phyloP scores from a whole-genome alignment of 2,888 invertebrate species.

The Anodontia alba region DNA sequence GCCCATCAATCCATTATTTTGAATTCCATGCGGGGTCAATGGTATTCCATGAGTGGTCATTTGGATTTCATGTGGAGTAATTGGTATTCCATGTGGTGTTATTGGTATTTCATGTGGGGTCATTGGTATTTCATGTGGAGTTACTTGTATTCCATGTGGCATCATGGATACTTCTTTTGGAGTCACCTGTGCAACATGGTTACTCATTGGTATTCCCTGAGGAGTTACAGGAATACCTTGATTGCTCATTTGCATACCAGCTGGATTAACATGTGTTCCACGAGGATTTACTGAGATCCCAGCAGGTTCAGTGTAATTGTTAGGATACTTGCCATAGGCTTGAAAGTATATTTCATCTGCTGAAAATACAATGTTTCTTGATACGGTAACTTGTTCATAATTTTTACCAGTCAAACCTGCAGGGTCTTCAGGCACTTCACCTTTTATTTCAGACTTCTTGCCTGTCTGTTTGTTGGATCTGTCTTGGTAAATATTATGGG shows the following conservation, averaged over 20 bases:
- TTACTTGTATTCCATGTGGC: not conserved
- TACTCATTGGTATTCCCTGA: not conserved
- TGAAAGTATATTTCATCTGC: conserved; percentile 79
- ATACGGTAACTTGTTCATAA: conserved; percentile 72
- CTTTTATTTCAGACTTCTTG: conserved; percentile 4
- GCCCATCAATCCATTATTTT: not conserved
- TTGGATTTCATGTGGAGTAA: not conserved
- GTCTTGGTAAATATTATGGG: conserved; percentile 64
- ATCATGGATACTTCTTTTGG: not conserved
- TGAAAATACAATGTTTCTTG: conserved; percentile 76
- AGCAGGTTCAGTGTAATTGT: not conserved
- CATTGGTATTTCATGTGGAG: not conserved
- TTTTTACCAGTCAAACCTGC: conserved; percentile 43
- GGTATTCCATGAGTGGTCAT: conserved; percentile 4
- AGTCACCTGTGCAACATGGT: not conserved
- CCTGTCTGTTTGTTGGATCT: conserved; percentile 20
- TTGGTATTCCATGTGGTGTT: not conserved
- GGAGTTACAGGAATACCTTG: not conserved
- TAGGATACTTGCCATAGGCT: conserved; percentile 63
- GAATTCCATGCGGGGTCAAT: not conserved
- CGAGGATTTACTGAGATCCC: not conserved
- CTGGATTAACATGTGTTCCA: not conserved
- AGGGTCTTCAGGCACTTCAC: not conserved
- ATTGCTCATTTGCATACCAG: not conserved
- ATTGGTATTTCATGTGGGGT: not conserved